phyloP scores from a whole-genome alignment of 2,888 invertebrate genomes.

The Dryobota labecula region DNA sequence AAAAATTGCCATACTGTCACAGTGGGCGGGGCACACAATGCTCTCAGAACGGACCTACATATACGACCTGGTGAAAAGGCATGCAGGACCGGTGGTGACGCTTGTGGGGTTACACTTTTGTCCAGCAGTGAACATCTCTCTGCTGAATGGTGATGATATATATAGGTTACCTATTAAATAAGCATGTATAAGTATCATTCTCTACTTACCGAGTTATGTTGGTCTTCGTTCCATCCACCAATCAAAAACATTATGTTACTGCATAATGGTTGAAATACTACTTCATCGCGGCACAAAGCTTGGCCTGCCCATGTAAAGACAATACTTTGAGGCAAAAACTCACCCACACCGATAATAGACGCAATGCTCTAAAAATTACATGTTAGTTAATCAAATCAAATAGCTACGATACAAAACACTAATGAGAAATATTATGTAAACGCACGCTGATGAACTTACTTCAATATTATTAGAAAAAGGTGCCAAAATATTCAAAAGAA shows the following conservation, averaged over 20 bases:
- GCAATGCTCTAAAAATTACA: conserved; percentile 67
- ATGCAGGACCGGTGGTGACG: not conserved
- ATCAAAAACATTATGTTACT: conserved; percentile 92
- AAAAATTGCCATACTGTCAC: not conserved
- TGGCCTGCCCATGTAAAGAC: conserved; percentile 89
- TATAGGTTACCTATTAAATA: not conserved
- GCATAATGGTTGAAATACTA: conserved; percentile 91
- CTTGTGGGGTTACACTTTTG: not conserved
- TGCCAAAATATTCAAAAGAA: conserved; percentile 84
- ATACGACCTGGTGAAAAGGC: not conserved
- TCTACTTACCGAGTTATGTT: conserved; percentile 70
- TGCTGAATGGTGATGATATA: not conserved
- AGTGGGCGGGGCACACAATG: not conserved
- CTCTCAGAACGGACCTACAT: not conserved
- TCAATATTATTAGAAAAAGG: conserved; percentile 81
- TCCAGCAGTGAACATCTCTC: not conserved
- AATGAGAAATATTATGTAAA: not conserved
- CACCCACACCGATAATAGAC: conserved; percentile 88
- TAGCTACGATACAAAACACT: not conserved
- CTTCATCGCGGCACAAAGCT: conserved; percentile 89
- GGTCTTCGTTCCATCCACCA: conserved; percentile 90
- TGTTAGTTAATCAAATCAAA: not conserved
- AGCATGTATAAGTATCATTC: not conserved
- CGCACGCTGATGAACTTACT: conserved; percentile 71
- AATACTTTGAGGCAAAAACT: conserved; percentile 91